Conservation (phyloP, 1,140 invertebrate genomes). For the Zaprionus camerounensis region DNA sequence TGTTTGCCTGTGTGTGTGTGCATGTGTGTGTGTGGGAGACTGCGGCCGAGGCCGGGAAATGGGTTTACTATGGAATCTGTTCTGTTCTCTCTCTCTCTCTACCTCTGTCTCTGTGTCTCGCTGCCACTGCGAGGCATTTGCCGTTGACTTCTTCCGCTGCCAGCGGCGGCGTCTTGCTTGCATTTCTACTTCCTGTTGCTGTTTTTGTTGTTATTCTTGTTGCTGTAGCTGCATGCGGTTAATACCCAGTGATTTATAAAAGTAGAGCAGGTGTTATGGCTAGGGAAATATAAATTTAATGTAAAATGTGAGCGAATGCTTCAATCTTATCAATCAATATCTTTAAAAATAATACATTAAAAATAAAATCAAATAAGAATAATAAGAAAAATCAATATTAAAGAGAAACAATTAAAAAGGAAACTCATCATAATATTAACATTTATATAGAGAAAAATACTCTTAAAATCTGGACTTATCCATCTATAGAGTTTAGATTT, state of each 20-base stretch:
- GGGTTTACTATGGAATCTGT: slow-evolving; percentile 41
- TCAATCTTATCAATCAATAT: too few species aligned
- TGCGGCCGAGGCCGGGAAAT: slow-evolving; percentile 29
- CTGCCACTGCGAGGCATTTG: slow-evolving; percentile 49
- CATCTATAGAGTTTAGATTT: too few species aligned
- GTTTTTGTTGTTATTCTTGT: slow-evolving; percentile 12
- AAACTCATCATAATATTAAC: too few species aligned
- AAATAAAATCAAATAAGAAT: too few species aligned
- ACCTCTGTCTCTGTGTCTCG: neutral
- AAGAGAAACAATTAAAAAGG: neutral
- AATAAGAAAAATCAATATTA: neutral
- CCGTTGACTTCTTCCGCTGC: slow-evolving; percentile 80
- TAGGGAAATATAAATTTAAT: neutral
- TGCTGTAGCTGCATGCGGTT: slow-evolving; percentile 64
- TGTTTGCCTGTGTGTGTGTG: slow-evolving; percentile 26
- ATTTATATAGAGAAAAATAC: neutral
- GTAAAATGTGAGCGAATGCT: neutral
- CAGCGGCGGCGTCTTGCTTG: slow-evolving; percentile 80
- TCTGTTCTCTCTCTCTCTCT: slow-evolving; percentile 3
- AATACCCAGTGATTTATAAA: slow-evolving; percentile 47
- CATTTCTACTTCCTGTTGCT: slow-evolving; percentile 75
- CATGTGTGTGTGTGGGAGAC: slow-evolving; percentile 45
- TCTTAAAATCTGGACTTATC: too few species aligned
- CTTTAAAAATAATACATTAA: too few species aligned
- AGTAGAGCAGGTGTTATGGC: slow-evolving; percentile 7